Evolutionary conservation across 2,888 invertebrate genomes (phyloP).

Genomic region (Adelognathus sp.): DNA sequence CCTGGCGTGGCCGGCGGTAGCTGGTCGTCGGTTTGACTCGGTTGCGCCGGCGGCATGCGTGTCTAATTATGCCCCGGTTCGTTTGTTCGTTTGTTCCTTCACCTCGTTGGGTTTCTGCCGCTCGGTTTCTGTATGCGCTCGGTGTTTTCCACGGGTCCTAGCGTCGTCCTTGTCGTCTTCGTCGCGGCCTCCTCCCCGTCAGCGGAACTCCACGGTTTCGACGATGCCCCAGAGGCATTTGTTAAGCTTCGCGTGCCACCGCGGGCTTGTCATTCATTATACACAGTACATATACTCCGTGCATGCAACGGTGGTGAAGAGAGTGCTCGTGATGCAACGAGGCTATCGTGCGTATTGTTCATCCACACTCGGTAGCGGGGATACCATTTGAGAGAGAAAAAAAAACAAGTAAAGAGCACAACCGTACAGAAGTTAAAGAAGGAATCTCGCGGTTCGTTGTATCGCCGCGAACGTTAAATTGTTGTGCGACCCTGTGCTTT

Average conservation of each 20-base stretch:
- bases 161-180: too few relatives aligned
- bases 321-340: conserved; percentile 19
- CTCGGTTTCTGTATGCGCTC: background rate
- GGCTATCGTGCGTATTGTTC: conserved; percentile 33
- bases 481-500: conserved; percentile 71
- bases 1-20: conserved; percentile 34
- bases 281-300: background rate
- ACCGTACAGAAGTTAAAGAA: background rate
- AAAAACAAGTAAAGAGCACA: background rate
- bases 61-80: conserved; percentile 72
- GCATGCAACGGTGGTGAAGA: conserved; percentile 28
- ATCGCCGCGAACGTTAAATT: conserved; percentile 75
- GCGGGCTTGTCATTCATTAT: conserved; percentile 7
- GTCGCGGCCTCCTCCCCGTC: conserved; percentile 21
- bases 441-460: conserved; percentile 63
- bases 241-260: conserved; percentile 38
- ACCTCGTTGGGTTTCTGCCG: conserved; percentile 61
- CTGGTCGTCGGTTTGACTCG: conserved; percentile 65
- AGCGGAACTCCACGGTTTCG: conserved; percentile 52
- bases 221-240: conserved; percentile 52
- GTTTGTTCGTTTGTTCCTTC: conserved; percentile 71
- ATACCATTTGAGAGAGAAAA: background rate
- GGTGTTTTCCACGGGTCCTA: conserved; percentile 21
- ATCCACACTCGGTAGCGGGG: background rate
- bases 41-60: conserved; percentile 67